These are phyloP conservation scores for Troides oblongomaculatus DNA, from an alignment of 2,888 invertebrate genomes.

Conservation along the genomic window DNA sequence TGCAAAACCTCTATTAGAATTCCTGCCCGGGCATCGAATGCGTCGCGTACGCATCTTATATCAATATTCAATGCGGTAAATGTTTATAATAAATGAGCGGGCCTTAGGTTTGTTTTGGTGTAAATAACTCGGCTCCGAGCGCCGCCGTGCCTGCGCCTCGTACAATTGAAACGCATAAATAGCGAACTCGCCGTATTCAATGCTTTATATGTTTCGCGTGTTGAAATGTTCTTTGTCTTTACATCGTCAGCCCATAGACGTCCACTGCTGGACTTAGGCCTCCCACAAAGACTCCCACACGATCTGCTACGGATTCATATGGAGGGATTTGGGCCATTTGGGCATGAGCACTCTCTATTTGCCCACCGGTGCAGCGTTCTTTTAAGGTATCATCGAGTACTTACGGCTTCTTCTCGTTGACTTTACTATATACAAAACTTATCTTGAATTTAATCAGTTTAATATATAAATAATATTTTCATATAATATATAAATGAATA, in stretches of 20 bases:
- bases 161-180: slow-evolving; percentile 15
- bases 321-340: no score
- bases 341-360: slow-evolving; percentile 40
- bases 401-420: slow-evolving; percentile 40
- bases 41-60: slow-evolving; percentile 43
- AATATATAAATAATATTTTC: no score
- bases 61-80: slow-evolving; percentile 60
- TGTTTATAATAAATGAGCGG: slow-evolving; percentile 23
- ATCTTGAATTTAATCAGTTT: no score
- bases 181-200: background rate
- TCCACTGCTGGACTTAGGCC: no score
- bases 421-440: background rate
- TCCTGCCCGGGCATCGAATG: slow-evolving; percentile 43
- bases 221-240: background rate
- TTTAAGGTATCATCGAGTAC: slow-evolving; percentile 41
- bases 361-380: slow-evolving; percentile 35
- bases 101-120: slow-evolving; percentile 8
- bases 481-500: no score
- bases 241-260: no score
- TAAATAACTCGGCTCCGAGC: slow-evolving; percentile 22
- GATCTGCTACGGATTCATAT: no score
- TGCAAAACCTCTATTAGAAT: slow-evolving; percentile 69
- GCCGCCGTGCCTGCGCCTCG: background rate
- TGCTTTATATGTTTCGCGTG: background rate
- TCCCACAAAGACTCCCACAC: no score